These are phyloP conservation scores for Strigamia transsilvanica DNA, from an alignment of 2,888 invertebrate species.

Conservation along the genomic window DNA sequence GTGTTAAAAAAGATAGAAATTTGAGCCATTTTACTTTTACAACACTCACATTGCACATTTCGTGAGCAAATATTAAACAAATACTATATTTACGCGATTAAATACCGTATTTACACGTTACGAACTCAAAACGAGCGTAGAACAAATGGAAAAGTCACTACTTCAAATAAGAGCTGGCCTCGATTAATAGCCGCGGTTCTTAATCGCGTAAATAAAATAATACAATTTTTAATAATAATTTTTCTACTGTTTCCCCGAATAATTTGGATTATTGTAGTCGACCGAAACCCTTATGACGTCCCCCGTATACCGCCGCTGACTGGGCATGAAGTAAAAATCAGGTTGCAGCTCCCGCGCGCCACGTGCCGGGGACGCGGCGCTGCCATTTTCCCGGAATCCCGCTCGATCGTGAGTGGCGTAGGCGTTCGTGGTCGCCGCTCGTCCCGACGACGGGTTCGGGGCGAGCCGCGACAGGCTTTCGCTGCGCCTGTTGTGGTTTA, in stretches of 20 bases:
- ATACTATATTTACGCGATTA: too few species aligned
- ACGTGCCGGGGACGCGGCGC: background rate
- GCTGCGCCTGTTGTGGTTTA: slow-evolving; percentile 52
- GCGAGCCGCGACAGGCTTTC: slow-evolving; percentile 55
- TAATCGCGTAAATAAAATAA: too few species aligned
- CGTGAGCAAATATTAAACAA: too few species aligned
- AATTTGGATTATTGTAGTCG: slow-evolving; percentile 73
- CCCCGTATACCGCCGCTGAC: slow-evolving; percentile 90
- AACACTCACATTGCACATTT: too few species aligned
- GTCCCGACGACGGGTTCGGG: slow-evolving; percentile 7
- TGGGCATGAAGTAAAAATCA: slow-evolving; percentile 95
- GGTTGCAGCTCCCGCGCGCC: slow-evolving; percentile 69
- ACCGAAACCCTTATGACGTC: slow-evolving; percentile 86
- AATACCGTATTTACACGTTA: too few species aligned
- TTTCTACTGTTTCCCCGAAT: slow-evolving; percentile 54
- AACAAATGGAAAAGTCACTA: too few species aligned
- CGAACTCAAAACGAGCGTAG: too few species aligned
- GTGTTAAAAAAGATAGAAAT: too few species aligned
- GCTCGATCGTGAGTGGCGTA: slow-evolving; percentile 69
- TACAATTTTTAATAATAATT: too few species aligned
- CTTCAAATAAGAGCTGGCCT: too few species aligned
- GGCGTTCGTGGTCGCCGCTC: slow-evolving; percentile 58
- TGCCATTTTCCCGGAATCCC: background rate
- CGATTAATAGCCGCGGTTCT: too few species aligned
- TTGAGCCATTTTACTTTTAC: too few species aligned